phyloP scores from a whole-genome alignment of 2,113 vertebrate species.

The Lutjanus erythropterus region DNA sequence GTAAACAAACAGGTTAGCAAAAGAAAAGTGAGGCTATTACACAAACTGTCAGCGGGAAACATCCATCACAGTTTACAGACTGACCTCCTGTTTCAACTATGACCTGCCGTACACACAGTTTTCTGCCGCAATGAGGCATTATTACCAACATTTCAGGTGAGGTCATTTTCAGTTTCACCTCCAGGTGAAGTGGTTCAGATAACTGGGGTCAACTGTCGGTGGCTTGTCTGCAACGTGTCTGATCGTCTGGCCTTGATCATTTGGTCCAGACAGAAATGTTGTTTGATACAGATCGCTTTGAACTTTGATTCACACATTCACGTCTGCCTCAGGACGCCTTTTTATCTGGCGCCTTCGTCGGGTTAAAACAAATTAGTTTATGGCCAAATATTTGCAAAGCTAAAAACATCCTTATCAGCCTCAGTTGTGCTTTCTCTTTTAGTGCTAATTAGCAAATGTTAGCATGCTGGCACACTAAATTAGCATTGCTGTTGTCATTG shows the following conservation, averaged over 20 bases:
- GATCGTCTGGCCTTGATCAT: neutral
- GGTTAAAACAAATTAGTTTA: no score
- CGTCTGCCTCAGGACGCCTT: neutral
- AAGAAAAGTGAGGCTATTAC: neutral
- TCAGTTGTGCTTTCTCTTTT: no score
- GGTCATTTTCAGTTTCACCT: neutral
- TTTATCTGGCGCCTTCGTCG: no score
- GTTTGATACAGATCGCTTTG: no score
- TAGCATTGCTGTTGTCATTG: no score
- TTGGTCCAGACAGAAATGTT: neutral
- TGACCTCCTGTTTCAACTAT: neutral
- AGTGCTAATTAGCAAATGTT: no score
- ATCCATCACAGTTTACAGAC: neutral
- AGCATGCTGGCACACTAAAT: no score
- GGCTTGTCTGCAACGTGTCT: neutral
- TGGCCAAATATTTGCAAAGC: no score
- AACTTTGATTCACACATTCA: neutral
- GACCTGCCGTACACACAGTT: neutral
- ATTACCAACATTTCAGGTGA: neutral
- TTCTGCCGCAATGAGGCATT: neutral
- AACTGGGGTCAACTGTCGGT: neutral
- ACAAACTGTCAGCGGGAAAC: neutral
- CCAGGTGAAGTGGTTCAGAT: constrained; percentile 11
- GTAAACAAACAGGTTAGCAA: neutral
- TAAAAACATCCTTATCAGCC: no score